Percentiles rank a stretch among this genome's conserved stretches.
Conservation (phyloP, 1,140 invertebrate species). For the Diplogasteroides magnus region DNA sequence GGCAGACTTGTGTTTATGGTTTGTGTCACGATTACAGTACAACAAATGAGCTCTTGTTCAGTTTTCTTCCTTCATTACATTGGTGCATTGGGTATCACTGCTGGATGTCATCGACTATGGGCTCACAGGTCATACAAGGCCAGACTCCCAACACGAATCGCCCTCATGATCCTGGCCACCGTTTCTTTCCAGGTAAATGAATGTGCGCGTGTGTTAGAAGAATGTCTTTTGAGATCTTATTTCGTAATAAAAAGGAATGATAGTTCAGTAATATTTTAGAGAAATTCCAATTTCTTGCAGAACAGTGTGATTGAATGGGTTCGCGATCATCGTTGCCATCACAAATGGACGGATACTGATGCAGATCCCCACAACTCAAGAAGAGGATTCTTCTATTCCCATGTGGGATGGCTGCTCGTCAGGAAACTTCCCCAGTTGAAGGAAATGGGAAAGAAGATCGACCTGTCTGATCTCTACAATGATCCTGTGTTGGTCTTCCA, state of each 20-base stretch:
- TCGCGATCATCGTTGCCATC: conserved; percentile 90
- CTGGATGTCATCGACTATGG: conserved; percentile 88
- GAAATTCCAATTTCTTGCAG: no score
- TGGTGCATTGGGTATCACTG: conserved; percentile 69
- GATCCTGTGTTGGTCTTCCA: conserved; percentile 82
- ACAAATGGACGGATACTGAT: conserved; percentile 89
- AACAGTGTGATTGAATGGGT: no score
- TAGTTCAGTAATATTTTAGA: no score
- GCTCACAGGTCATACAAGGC: conserved; percentile 89
- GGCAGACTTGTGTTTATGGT: conserved; percentile 53
- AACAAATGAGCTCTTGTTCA: conserved; percentile 21
- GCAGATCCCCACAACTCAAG: no score
- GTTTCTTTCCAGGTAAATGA: conserved; percentile 77
- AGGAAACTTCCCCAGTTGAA: conserved; percentile 83
- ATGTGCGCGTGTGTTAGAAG: not conserved
- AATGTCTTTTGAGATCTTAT: not conserved
- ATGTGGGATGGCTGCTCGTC: conserved; percentile 86
- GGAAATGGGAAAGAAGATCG: conserved; percentile 76
- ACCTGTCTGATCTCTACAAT: conserved; percentile 75
- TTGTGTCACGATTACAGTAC: conserved; percentile 23
- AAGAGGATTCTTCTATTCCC: no score
- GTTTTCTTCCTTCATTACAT: conserved; percentile 40
- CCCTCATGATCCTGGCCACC: conserved; percentile 74
- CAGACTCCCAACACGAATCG: conserved; percentile 72
- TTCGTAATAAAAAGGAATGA: not conserved